These are phyloP conservation scores for Lepidurus apus DNA, from an alignment of 1,140 invertebrate species.

Conservation along the genomic window DNA sequence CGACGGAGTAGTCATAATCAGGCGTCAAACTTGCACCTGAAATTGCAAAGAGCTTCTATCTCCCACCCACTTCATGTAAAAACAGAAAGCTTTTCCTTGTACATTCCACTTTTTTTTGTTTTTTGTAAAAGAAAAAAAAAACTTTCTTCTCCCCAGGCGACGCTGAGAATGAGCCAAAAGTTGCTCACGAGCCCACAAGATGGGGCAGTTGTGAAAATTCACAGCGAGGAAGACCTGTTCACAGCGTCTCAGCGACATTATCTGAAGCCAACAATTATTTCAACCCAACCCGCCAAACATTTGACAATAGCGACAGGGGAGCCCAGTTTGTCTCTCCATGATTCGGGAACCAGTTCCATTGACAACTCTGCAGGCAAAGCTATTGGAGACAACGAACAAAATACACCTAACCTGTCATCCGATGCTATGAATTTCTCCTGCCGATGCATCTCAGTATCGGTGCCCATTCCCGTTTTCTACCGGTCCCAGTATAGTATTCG, in stretches of 20 bases:
- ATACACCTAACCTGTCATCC: not conserved
- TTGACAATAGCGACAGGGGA: not conserved
- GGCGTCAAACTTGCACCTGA: not conserved
- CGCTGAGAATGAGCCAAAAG: not conserved
- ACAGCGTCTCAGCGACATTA: not conserved
- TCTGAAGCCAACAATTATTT: not conserved
- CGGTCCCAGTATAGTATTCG: constrained; percentile 1
- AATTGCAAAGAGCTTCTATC: not conserved
- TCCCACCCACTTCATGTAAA: not conserved
- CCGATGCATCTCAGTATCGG: not conserved
- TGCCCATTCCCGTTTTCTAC: constrained; percentile 1
- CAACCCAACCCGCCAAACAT: not conserved
- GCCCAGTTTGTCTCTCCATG: not conserved
- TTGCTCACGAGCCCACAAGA: not conserved
- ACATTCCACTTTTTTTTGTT: not conserved
- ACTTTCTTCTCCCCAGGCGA: not conserved
- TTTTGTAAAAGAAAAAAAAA: not conserved
- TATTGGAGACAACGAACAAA: not conserved
- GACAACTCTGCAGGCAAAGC: not conserved
- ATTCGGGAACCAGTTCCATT: not conserved
- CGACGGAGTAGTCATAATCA: not conserved
- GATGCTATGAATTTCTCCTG: not conserved
- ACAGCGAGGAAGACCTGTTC: not conserved
- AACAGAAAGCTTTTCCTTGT: not conserved
- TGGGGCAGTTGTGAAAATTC: not conserved